These are phyloP conservation scores for Polyergus mexicanus DNA, from an alignment of 1,140 invertebrate genomes.

Conservation along the genomic window DNA sequence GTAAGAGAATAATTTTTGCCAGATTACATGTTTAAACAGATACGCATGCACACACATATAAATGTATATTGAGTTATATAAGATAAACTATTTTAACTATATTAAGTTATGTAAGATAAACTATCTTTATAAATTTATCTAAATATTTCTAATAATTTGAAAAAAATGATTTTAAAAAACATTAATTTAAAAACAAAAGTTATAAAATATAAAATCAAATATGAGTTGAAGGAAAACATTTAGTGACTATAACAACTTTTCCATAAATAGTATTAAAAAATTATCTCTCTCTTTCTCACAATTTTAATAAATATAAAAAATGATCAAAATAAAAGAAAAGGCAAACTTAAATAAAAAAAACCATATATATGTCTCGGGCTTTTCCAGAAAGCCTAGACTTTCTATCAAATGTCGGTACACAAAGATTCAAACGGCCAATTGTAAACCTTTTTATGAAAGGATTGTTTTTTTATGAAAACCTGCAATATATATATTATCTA, in stretches of 20 bases:
- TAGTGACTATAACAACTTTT: background rate
- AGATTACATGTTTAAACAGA: background rate
- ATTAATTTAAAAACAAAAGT: background rate
- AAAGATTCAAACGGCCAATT: too few species aligned
- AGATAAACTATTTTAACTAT: background rate
- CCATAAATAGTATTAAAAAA: background rate
- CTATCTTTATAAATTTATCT: background rate
- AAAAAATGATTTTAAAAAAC: background rate
- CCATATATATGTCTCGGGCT: background rate
- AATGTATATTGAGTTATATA: constrained; percentile 1
- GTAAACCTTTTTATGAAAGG: too few species aligned
- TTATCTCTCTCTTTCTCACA: background rate
- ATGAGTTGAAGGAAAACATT: background rate
- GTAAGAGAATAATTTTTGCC: background rate
- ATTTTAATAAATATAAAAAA: background rate
- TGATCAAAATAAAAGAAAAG: constrained; percentile 1
- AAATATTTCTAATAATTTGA: constrained; percentile 3
- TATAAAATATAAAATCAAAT: too few species aligned
- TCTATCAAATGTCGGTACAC: too few species aligned
- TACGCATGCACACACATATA: background rate
- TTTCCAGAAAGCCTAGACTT: too few species aligned
- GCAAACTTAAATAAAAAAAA: constrained; percentile 15
- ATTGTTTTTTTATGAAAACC: too few species aligned
- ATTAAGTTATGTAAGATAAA: background rate
- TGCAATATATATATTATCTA: too few species aligned